Percentiles rank a stretch among this genome's conserved stretches.
Conservation (phyloP, 2,113 vertebrate species). For the Ammodytes dubius region DNA sequence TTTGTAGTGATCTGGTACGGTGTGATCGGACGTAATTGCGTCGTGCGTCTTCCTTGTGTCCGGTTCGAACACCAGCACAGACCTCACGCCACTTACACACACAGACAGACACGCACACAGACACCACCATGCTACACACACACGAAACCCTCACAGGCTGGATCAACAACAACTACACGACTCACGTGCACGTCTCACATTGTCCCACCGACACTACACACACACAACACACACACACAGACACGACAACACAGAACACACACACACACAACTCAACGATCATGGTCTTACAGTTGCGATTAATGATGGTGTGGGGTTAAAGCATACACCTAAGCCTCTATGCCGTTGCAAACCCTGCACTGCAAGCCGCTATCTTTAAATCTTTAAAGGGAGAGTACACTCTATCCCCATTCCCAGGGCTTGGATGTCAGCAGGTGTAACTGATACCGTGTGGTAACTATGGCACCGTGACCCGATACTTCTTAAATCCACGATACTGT, state of each 20-base stretch:
- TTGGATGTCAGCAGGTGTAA: constrained; percentile 57
- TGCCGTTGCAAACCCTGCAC: constrained; percentile 53
- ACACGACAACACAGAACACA: neutral
- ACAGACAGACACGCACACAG: no score
- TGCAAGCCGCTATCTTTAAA: constrained; percentile 50
- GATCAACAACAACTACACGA: no score
- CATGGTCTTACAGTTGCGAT: neutral
- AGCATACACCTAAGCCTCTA: neutral
- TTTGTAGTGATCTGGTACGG: no score
- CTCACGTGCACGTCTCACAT: no score
- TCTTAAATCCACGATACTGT: constrained; percentile 33
- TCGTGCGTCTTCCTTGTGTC: no score
- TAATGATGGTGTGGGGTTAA: neutral
- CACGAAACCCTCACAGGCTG: no score
- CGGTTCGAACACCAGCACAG: no score
- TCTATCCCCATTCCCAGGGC: constrained; percentile 33
- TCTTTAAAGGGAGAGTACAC: constrained; percentile 59
- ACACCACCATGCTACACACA: no score
- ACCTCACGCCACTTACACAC: no score
- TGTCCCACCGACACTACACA: no score
- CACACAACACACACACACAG: no score
- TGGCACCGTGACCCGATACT: constrained; percentile 22
- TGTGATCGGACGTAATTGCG: no score
- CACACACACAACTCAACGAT: neutral
- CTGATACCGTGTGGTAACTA: constrained; percentile 46